Evolutionary conservation across 2,113 vertebrate species (phyloP).

Genomic region (Scalopus aquaticus): DNA sequence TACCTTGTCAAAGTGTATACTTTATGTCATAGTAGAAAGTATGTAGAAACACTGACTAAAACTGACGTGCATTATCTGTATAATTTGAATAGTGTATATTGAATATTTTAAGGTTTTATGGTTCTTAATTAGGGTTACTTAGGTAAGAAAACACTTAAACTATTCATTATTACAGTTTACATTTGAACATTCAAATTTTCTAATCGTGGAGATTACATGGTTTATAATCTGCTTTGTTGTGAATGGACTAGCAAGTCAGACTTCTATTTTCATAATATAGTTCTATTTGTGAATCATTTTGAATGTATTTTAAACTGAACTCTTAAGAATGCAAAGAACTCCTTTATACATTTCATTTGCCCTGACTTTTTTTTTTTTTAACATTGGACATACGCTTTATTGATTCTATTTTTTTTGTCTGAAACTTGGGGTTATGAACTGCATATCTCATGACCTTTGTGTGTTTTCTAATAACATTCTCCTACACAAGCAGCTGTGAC

Average conservation of each 20-base stretch:
- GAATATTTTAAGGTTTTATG: not conserved
- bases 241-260: not conserved
- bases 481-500: not conserved
- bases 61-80: not conserved
- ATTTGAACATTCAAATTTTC: not conserved
- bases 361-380: not conserved
- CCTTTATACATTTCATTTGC: not conserved
- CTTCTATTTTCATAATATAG: not conserved
- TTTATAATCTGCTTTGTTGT: not conserved
- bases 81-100: not conserved
- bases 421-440: not conserved
- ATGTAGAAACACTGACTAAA: not conserved
- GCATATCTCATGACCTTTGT: not conserved
- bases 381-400: not conserved
- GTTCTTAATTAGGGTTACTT: not conserved
- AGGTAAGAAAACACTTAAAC: not conserved
- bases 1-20: not conserved
- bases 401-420: not conserved
- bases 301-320: not conserved
- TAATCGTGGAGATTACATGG: not conserved
- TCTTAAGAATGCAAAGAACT: not conserved
- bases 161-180: not conserved
- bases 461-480: not conserved
- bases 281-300: not conserved
- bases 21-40: not conserved